Base-by-base conservation (phyloP, 1,140 invertebrate species). In the Onthophagus taurus region DNA sequence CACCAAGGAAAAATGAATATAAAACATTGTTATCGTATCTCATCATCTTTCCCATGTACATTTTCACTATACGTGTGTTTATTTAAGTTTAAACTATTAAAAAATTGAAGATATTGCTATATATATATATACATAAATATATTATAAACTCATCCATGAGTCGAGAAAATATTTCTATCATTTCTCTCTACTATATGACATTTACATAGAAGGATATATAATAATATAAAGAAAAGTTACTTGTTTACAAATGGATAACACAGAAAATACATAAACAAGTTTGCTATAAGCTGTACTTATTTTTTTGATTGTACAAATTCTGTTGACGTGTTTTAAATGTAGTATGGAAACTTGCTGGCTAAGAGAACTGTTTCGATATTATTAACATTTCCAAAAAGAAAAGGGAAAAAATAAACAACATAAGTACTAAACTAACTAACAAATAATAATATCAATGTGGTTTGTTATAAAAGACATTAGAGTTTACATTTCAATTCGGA, bases 251-350 rank as follows among this genome's bases (percentile, higher is more conserved):
- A 37, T n/a, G n/a, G 13, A 37, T 37, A 37, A 37, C 24, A 37
- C 35, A 21, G 35, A 37, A 37, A 34, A 37, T 21, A n/a, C n/a
- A 37, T 37, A 37, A 37, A 60, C 59, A 58, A 56, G 52, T 63
- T 60, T 60, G 55, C 57, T 57, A 62, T 54, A 53, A 61, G 55
- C 53, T 63, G 62, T 64, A 64, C 62, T 64, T 64, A 64, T 61
- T 59, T 47, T 49, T 51, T 55, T 56, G 45, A 64, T 61, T 64
- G 61, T 63, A 62, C 60, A 64, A 61, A 62, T 61, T 62, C 57
- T 63, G 58, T 62, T 59, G 55, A 49, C 47, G 24, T 24, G 39
- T 19, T 42, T 44, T 47, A 44, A 44, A 35, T 36, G 23, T 21
- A 37, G 24, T 37, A 37, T 7, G 20, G 14, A 37, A 21, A 37